Evolutionary conservation across 2,113 vertebrate species (phyloP).

Genomic region (Bungarus multicinctus): DNA sequence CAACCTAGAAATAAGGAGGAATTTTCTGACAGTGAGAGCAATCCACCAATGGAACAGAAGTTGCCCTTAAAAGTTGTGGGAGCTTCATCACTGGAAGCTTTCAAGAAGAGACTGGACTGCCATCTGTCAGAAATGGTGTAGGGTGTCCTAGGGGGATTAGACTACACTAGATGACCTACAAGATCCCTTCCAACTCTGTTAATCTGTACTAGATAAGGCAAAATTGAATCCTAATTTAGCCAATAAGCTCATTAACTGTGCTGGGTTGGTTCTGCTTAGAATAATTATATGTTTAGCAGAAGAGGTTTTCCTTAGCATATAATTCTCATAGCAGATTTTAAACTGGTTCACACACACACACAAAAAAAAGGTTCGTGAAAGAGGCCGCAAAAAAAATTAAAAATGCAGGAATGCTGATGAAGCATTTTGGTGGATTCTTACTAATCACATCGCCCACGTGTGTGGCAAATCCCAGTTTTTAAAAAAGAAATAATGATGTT

Average conservation of each 20-base stretch:
- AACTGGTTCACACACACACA: slow-evolving; percentile 39
- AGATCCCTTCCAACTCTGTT: too few relatives aligned
- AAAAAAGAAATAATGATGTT: neutral
- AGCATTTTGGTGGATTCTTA: slow-evolving; percentile 42
- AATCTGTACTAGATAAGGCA: neutral
- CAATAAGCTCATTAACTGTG: slow-evolving; percentile 51
- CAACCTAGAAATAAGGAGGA: too few relatives aligned
- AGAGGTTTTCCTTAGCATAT: slow-evolving; percentile 45
- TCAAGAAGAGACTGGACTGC: too few relatives aligned
- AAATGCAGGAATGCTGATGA: slow-evolving; percentile 44
- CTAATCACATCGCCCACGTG: slow-evolving; percentile 54
- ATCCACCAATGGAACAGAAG: too few relatives aligned
- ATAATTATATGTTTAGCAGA: slow-evolving; percentile 48
- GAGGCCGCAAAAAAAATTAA: neutral
- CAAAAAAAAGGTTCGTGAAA: neutral
- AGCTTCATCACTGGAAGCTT: too few relatives aligned
- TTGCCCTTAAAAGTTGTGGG: too few relatives aligned
- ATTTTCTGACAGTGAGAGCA: too few relatives aligned
- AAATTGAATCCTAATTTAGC: slow-evolving; percentile 31
- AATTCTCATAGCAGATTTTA: slow-evolving; percentile 44
- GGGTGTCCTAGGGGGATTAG: too few relatives aligned
- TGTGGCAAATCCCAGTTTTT: slow-evolving; percentile 36
- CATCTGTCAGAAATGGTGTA: too few relatives aligned
- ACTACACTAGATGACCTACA: too few relatives aligned
- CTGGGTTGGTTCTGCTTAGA: slow-evolving; percentile 46